Base-by-base conservation (phyloP, 2,113 vertebrate species). In the Mus spicilegus region DNA sequence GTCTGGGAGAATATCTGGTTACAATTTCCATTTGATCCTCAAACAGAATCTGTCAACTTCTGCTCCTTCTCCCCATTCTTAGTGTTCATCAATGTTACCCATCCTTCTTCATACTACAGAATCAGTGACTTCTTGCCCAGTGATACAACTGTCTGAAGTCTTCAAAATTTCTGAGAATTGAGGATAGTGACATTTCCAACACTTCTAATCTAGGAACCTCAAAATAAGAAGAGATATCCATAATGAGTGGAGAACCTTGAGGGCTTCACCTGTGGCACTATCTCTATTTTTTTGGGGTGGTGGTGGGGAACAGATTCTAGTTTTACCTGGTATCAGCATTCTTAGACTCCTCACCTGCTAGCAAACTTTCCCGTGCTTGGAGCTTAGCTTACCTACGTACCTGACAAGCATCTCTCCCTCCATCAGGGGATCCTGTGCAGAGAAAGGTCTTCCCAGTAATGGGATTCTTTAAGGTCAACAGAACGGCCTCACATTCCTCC, bases 331-430 rank as follows among this genome's bases (percentile, higher is more conserved):
- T 61, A 75, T 54, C 54, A 72, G 51, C 61, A 2, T 93, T 72
- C 13, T 76, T 87, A 8, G 58, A 42, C 28, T 20, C 8, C 73
- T 76, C 17, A 54, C 20, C 33, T 28, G 49, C 56, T 89, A 84
- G 26, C 36, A 92, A 87, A 78, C 61, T 76, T 28, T 42, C 2
- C 26, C 2, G 42, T 36, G 36, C 82, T 42, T 39, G 22, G 33
- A 76, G 36, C 56, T 26, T 16, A 6, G 7, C 20, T 22, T 46
- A n/a, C 20, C 61, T 12, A 67, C 98, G 95, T 97, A 99, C 99
- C 99, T 99, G 99, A 91, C 99, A 99, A 19, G 99, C 99, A 82
- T 99, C 99, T 96, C 88, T 98, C 14, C 99, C 99, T 96, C 99
- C 99, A 70, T 97, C 98, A 82, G 99, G 99, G 87, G 99, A 99